Conservation (phyloP, 2,888 invertebrate species). For the Morpho achilles region DNA sequence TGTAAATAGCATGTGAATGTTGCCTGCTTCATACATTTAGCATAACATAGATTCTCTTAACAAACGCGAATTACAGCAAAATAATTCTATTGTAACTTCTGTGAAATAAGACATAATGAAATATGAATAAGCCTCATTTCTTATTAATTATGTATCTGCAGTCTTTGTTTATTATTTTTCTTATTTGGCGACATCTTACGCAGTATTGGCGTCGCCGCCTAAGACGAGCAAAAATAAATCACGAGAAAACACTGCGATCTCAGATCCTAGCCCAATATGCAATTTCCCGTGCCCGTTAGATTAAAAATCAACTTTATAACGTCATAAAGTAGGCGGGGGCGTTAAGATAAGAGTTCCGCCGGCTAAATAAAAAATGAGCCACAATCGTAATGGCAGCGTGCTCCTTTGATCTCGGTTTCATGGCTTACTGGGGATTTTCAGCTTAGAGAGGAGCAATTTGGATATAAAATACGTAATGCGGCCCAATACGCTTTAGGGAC, state of each 20-base stretch:
- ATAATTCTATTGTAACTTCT: too few relatives aligned
- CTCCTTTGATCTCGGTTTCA: slow-evolving; percentile 77
- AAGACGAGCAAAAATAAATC: slow-evolving; percentile 4
- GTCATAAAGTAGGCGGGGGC: slow-evolving; percentile 70
- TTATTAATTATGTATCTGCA: too few relatives aligned
- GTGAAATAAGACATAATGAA: too few relatives aligned
- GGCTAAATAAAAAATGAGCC: slow-evolving; percentile 79
- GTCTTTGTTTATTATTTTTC: too few relatives aligned
- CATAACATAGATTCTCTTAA: too few relatives aligned
- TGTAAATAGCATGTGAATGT: too few relatives aligned
- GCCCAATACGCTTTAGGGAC: slow-evolving; percentile 64
- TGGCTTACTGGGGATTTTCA: slow-evolving; percentile 70
- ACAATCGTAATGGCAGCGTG: slow-evolving; percentile 70
- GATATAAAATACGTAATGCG: slow-evolving; percentile 70
- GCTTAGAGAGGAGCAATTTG: slow-evolving; percentile 67
- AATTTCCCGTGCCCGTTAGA: slow-evolving; percentile 64
- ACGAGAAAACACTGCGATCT: slow-evolving; percentile 7
- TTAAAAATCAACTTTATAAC: slow-evolving; percentile 79
- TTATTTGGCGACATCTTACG: too few relatives aligned
- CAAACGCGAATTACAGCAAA: too few relatives aligned
- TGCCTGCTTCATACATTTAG: too few relatives aligned
- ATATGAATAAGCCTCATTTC: too few relatives aligned
- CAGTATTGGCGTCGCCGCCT: background rate
- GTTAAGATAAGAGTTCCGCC: slow-evolving; percentile 71
- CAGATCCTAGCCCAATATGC: slow-evolving; percentile 28